A percentile compares a stretch with the other conserved stretches of the same genome.
These are phyloP conservation scores for Drosophila peninsularis DNA, from an alignment of 2,888 invertebrate genomes.

Conservation along the genomic window DNA sequence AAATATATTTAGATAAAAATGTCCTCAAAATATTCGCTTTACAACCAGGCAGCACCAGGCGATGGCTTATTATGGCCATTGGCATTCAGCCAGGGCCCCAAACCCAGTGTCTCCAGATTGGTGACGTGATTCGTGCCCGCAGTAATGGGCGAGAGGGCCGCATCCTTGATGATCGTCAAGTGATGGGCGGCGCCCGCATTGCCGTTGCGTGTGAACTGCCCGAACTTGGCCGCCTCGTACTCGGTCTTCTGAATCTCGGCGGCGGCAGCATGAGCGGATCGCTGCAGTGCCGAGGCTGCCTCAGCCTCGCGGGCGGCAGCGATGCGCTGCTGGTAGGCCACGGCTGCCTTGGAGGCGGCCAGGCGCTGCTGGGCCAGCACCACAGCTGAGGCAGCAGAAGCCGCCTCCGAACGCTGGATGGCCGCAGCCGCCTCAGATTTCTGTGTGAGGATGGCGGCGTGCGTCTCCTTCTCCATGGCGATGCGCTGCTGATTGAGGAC, in stretches of 20 bases:
- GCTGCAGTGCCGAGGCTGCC: slow-evolving; percentile 89
- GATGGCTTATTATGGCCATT: slow-evolving; percentile 44
- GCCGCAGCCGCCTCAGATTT: slow-evolving; percentile 89
- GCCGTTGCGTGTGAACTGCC: slow-evolving; percentile 87
- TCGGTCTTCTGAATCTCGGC: slow-evolving; percentile 89
- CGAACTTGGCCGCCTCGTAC: slow-evolving; percentile 87
- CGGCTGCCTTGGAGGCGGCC: slow-evolving; percentile 89
- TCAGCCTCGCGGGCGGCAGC: slow-evolving; percentile 90
- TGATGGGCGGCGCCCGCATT: slow-evolving; percentile 86
- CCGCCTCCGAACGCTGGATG: slow-evolving; percentile 88
- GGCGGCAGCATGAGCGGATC: slow-evolving; percentile 89
- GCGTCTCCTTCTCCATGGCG: slow-evolving; percentile 90
- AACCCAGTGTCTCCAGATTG: slow-evolving; percentile 68
- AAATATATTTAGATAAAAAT: slow-evolving; percentile 16
- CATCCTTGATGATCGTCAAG: slow-evolving; percentile 87
- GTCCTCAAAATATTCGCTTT: slow-evolving; percentile 18
- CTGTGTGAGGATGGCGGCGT: slow-evolving; percentile 88
- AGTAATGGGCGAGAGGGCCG: slow-evolving; percentile 85
- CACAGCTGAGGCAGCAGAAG: slow-evolving; percentile 88
- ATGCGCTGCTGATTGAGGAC: slow-evolving; percentile 90
- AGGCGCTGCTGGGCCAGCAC: slow-evolving; percentile 89
- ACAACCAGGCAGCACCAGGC: slow-evolving; percentile 53
- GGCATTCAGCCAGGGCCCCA: slow-evolving; percentile 75
- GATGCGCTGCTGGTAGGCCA: slow-evolving; percentile 89
- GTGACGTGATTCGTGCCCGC: slow-evolving; percentile 82